phyloP scores from a whole-genome alignment of 1,140 invertebrate species.

The Trachymyrmex cornetzi region DNA sequence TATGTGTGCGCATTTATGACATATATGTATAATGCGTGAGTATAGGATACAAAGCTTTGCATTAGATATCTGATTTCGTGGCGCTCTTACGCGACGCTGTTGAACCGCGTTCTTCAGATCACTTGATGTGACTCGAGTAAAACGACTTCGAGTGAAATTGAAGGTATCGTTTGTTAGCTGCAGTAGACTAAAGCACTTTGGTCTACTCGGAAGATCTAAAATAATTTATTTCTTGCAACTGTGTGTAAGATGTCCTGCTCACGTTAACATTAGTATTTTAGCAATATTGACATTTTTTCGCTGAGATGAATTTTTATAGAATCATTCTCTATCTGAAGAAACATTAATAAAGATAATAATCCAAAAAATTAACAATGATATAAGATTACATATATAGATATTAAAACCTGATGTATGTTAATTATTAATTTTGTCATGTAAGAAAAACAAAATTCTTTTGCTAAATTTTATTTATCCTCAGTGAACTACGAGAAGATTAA shows the following conservation, averaged over 20 bases:
- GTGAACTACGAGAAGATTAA: constrained; percentile 25
- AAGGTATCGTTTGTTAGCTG: constrained; percentile 35
- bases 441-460: not conserved
- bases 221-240: constrained; percentile 48
- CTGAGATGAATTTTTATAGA: not conserved
- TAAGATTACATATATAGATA: not conserved
- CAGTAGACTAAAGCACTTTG: constrained; percentile 16
- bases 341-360: not conserved
- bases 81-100: constrained; percentile 80
- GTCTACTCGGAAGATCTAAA: constrained; percentile 21
- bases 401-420: not conserved
- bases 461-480: not conserved
- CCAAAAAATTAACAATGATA: not conserved
- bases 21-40: not conserved
- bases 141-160: constrained; percentile 59
- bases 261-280: not conserved
- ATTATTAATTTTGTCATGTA: not conserved
- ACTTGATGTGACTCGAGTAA: constrained; percentile 63
- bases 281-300: not conserved
- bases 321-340: not conserved
- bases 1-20: constrained; percentile 38
- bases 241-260: not conserved
- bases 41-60: constrained; percentile 47
- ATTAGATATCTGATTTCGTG: constrained; percentile 73
- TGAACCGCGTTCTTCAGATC: constrained; percentile 67